Evolutionary conservation across 2,888 invertebrate genomes (phyloP), one percentile per base, ranked within the genome.

Genomic region (Dryocosmus kuriphilus): DNA sequence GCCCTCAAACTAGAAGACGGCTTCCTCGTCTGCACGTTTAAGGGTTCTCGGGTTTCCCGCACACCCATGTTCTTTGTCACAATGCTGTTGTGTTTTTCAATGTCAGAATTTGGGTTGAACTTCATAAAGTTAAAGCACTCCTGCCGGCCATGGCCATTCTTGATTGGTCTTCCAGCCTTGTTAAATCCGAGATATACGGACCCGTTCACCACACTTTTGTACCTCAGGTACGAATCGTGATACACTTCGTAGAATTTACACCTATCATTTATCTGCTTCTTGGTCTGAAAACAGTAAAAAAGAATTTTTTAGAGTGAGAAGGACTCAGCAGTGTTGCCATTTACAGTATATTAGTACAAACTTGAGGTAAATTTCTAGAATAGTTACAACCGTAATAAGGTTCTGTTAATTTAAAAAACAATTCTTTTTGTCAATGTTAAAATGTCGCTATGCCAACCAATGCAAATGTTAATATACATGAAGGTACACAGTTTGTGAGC

Each of bases 171-270:
- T 76, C 95, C 95, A 83, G 92, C 91, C 86, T 92, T 92, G 92
- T 94, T 94, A 93, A 95, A 95, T 85, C 94, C 94, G 89, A 95
- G 93, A 91, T 93, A 94, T 86, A 94, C 94, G 88, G 93, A 92
- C 86, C 91, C 91, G 92, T 94, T 93, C 86, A 92, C 93, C 90
- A 93, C 94, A 88, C 94, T 93, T 86, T 92, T 93, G 92, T 94
- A 95, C 91, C 93, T 93, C 92, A 94, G 93, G 92, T 94, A 95
- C 88, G 94, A 93, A 88, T 93, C 93, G 88, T 93, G 92, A 92
- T 94, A 93, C 87, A 93, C 93, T 92, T 95, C 95, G 92, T 93
- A 93, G 93, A 94, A 95, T 86, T 94, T 93, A 91, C 95, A 95
- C 91, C 92, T 93, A 86, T 93, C 92, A 88, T 93, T 93, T 89